Evolutionary conservation across 2,888 invertebrate species (phyloP), one percentile per base, ranked within the genome.

Genomic region (Cephus pulcher): DNA sequence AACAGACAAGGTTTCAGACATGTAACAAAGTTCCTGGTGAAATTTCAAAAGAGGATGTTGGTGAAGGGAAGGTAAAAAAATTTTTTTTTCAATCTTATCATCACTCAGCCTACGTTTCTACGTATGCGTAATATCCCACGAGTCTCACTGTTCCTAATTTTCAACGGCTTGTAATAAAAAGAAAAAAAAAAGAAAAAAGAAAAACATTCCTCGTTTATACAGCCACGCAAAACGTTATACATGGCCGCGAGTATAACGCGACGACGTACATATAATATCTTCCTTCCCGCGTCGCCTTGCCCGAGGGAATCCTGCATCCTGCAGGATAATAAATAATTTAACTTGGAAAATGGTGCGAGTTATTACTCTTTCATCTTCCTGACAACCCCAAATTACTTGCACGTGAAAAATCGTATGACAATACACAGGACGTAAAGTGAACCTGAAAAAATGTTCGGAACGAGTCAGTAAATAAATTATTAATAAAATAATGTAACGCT

Each of bases 301-400:
- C 80, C 84, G 74, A 79, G 86, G 83, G 85, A 84, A 77, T 79
- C 80, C 80, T 79, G 82, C 78, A 82, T 84, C 81, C 82, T 80
- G 82, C 80, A 78, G 81, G 82, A 84, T 84, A 82, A 86, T 87
- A 87, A 88, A 88, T 87, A 86, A 88, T 88, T 86, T 87, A 86
- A 81, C 79, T 78, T 80, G 78, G 82, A 83, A 82, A 87, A 82
- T 85, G 84, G 85, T 84, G 80, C 82, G 80, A 86, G 83, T 87
- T 85, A 86, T 87, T 86, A 84, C 84, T 80, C 79, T 77, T 81
- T 56, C 23, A 23, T 9, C 56, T 23, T 0, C 9, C 23, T 56
- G 56, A 56, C 23, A 23, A 56, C 2, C 56, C 0, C 9, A 2
- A 56, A 56, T 23, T 56, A 56, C 56, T 56, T 56, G 23, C 23